Percentiles rank a stretch among this genome's conserved stretches.
These are phyloP conservation scores for Gobio occitaniae DNA, from an alignment of 2,797 vertebrate species.

Conservation along the genomic window DNA sequence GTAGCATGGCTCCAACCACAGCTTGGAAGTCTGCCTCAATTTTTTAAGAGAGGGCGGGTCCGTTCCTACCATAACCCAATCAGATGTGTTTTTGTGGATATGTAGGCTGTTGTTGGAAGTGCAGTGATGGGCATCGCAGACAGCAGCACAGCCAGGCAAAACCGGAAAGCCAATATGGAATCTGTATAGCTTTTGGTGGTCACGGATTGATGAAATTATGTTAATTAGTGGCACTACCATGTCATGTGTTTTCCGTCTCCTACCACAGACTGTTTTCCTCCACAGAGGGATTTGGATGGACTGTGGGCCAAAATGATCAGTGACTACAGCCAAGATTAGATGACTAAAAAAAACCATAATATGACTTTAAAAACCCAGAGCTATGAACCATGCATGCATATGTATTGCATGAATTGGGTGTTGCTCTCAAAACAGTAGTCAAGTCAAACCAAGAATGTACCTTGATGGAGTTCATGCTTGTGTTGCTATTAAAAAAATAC, in stretches of 20 bases:
- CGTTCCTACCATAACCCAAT: constrained; percentile 43
- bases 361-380: constrained; percentile 37
- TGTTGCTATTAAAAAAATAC: background rate
- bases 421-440: constrained; percentile 27
- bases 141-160: constrained; percentile 64
- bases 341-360: constrained; percentile 62
- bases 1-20: constrained; percentile 63
- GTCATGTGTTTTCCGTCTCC: constrained; percentile 74
- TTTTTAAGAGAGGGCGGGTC: constrained; percentile 58
- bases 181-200: constrained; percentile 70
- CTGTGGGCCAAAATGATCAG: constrained; percentile 59
- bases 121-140: constrained; percentile 72
- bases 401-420: constrained; percentile 37
- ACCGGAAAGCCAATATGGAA: constrained; percentile 76
- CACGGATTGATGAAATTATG: constrained; percentile 74
- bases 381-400: constrained; percentile 51
- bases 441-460: constrained; percentile 4
- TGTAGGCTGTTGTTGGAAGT: constrained; percentile 30
- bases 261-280: constrained; percentile 67
- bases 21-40: constrained; percentile 65
- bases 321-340: constrained; percentile 66
- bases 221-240: constrained; percentile 74
- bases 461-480: background rate
- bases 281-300: constrained; percentile 62
- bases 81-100: constrained; percentile 43